Conservation (phyloP, 2,888 invertebrate species). For the Leucophora obtusa region DNA sequence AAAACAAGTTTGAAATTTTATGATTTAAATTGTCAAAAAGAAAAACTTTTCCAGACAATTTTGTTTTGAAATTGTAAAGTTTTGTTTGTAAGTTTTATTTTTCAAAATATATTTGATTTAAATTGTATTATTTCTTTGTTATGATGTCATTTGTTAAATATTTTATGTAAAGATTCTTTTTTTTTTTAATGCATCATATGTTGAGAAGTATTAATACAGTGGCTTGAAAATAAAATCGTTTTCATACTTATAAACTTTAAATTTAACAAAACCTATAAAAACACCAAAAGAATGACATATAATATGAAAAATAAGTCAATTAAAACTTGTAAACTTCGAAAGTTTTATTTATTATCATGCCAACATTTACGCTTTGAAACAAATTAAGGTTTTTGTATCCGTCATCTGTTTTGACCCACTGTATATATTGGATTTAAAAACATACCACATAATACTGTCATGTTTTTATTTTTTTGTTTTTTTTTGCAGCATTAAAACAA, state of each 20-base stretch:
- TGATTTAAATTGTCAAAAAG: constrained; percentile 6
- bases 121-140: not conserved
- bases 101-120: not conserved
- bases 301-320: no score
- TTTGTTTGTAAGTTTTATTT: not conserved
- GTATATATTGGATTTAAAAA: not conserved
- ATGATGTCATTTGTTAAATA: constrained; percentile 22
- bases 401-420: no score
- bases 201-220: not conserved
- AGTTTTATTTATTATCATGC: no score
- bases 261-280: no score
- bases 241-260: no score
- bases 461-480: constrained; percentile 16
- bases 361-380: not conserved
- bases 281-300: no score
- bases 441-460: not conserved
- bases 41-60: constrained; percentile 16
- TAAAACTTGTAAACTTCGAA: no score
- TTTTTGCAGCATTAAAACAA: constrained; percentile 22
- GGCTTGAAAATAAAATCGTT: no score
- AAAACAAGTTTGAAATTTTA: constrained; percentile 12
- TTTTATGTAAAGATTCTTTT: no score
- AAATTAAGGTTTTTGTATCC: not conserved
- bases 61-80: constrained; percentile 25
- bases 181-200: no score